Evolutionary conservation across 2,888 invertebrate genomes (phyloP), one percentile per base, ranked within the genome.

Genomic region (Drosophila paranaensis): DNA sequence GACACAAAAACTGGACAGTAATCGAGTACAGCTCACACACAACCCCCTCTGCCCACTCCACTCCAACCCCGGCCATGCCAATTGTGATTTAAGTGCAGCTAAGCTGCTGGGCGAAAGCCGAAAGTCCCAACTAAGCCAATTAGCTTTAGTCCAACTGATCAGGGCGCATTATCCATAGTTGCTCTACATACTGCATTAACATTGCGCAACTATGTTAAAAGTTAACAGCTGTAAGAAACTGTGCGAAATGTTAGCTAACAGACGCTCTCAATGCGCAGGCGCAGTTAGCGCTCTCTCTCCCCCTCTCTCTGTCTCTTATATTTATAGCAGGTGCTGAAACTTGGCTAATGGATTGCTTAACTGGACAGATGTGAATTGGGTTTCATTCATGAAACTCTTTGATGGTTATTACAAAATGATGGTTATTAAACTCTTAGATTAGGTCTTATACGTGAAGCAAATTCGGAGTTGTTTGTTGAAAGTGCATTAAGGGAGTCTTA

Each of bases 191-290:
- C 10, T 6, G 16, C 1, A n/a, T 16, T 46, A 65, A n/a, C 30
- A 20, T 2, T 2, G 13, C 14, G 3, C 25, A 30, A 35, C 35
- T 27, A 37, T 50, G 33, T 42, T 39, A n/a, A 9, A 8, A 33
- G 42, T 14, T 71, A 71, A 65, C 64, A 76, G 57, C 11, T 40
- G 43, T 6, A 25, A 6, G 54, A 42, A 79, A 64, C 80, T 65
- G 20, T 70, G 50, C 69, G 56, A 60, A 78, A 74, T 78, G 77
- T 71, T 71, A 55, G 50, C 10, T 58, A 57, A 43, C 43, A 54
- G 33, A 4, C 3, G 27, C 27, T 61, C 51, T 43, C 58, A 10
- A 14, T 6, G 58, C 70, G 58, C 50, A 10, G 20, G 71, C 79
- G 79, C 82, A 71, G n/a, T 42, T 2, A 0, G 46, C 8, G 6